phyloP scores from a whole-genome alignment of 2,888 invertebrate genomes.

The Agonopterix arenella region DNA sequence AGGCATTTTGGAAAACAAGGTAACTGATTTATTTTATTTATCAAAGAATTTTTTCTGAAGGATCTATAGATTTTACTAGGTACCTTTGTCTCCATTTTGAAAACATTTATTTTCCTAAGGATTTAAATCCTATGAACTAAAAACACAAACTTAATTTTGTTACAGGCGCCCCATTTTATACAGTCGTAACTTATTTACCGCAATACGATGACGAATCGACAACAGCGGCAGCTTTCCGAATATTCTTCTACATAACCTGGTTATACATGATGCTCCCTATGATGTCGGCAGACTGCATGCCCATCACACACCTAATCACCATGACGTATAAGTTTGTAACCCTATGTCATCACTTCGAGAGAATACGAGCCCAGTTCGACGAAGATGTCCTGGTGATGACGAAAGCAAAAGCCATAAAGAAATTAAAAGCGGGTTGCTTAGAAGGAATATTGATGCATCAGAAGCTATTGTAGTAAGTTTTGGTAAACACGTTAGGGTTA shows the following conservation, averaged over 20 bases:
- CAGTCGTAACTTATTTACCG: conserved; percentile 60
- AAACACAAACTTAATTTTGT: not conserved
- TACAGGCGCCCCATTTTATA: conserved; percentile 56
- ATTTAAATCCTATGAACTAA: too few species aligned
- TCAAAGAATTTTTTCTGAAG: too few species aligned
- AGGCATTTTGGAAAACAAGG: too few species aligned
- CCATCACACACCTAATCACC: conserved; percentile 52
- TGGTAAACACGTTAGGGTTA: not conserved
- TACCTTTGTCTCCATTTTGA: too few species aligned
- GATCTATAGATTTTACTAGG: too few species aligned
- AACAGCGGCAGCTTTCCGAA: conserved; percentile 37
- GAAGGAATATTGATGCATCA: conserved; percentile 58
- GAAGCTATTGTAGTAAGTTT: conserved; percentile 48
- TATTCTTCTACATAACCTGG: conserved; percentile 60
- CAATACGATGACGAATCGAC: conserved; percentile 43
- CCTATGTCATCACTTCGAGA: conserved; percentile 44
- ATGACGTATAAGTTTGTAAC: conserved; percentile 57
- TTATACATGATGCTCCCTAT: conserved; percentile 65
- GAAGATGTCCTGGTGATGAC: conserved; percentile 24
- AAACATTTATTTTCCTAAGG: too few species aligned
- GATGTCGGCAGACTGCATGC: conserved; percentile 64
- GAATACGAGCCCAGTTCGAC: conserved; percentile 40
- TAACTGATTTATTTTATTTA: too few species aligned
- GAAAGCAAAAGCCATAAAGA: conserved; percentile 31
- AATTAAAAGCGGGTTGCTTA: conserved; percentile 41